These are phyloP conservation scores for Onthophagus sagittarius DNA, from an alignment of 2,888 invertebrate species.

Conservation along the genomic window DNA sequence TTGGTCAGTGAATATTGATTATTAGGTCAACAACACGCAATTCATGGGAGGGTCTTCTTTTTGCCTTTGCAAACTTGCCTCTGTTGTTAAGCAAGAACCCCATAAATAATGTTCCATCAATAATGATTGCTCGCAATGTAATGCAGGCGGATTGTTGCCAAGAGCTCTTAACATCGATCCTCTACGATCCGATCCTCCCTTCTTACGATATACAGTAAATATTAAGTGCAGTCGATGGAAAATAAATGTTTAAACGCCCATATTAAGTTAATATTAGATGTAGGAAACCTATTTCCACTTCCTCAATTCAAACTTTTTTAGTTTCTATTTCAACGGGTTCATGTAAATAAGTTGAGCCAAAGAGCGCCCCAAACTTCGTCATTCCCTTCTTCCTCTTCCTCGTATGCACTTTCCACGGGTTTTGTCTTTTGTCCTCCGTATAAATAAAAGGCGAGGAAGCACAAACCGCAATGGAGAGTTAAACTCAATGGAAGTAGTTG, in stretches of 20 bases:
- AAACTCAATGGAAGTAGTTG: background rate
- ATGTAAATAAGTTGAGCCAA: background rate
- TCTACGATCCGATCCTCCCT: background rate
- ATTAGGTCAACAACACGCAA: background rate
- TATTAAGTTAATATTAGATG: background rate
- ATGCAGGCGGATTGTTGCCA: background rate
- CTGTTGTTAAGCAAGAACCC: background rate
- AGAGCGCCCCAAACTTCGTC: background rate
- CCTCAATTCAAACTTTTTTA: background rate
- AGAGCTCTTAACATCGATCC: background rate
- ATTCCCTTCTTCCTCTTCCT: no score
- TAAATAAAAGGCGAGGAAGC: background rate
- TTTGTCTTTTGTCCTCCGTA: background rate
- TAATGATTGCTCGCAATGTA: background rate
- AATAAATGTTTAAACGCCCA: background rate
- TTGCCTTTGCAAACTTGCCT: background rate
- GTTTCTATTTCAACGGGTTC: background rate
- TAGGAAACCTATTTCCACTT: background rate
- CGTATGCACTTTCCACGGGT: background rate
- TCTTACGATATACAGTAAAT: background rate
- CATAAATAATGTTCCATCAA: background rate
- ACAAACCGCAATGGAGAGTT: background rate
- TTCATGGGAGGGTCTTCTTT: background rate
- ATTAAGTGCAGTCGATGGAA: background rate
- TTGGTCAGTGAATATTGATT: background rate